Base-by-base conservation (phyloP, 2,888 invertebrate species). In the Pyrocoelia pectoralis region DNA sequence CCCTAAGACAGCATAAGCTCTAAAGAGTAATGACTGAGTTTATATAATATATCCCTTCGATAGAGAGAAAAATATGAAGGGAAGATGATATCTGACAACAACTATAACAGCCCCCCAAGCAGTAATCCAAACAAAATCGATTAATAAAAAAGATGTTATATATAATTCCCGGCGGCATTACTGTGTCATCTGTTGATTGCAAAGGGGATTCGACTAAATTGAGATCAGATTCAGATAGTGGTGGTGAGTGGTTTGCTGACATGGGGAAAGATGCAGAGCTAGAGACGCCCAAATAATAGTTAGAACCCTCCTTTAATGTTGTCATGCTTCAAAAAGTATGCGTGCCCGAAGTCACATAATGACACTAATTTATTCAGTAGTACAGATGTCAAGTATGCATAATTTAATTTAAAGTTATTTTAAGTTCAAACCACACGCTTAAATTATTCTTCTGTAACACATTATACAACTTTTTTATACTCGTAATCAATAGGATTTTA, bases 151-250 rank as follows among this genome's bases (percentile, higher is more conserved):
- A 77, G 76, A 76, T 76, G 77, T 76, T 77, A 73, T 73, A 24
- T 24, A 70, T 76, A 76, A 77, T 75, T 75, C 77, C 77, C 77
- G 61, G 59, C 60, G 73, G 75, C 70, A 61, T 70, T 70, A 67
- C 75, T 73, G 73, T 78, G 77, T 78, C 78, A 78, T 77, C 77
- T 78, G 77, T 78, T 78, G 78, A 78, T 77, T 78, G 77, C 77
- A 72, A 66, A 67, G 77, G n/a, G 78, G 77, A 77, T 74, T 75
- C 75, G 70, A 68, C 73, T 73, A 77, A 78, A 77, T 77, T 77
- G 77, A 74, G 74, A 72, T 72, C 69, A 70, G 71, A 72, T 72
- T 72, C 69, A 70, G 71, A 72, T 69, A 70, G 71, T 59, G 65
- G 61, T 46, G 33, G 57, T 53, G 56, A 62, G 58, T 60, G 66